phyloP scores from a whole-genome alignment of 2,797 vertebrate genomes.

The Schizothorax lantsangensis region DNA sequence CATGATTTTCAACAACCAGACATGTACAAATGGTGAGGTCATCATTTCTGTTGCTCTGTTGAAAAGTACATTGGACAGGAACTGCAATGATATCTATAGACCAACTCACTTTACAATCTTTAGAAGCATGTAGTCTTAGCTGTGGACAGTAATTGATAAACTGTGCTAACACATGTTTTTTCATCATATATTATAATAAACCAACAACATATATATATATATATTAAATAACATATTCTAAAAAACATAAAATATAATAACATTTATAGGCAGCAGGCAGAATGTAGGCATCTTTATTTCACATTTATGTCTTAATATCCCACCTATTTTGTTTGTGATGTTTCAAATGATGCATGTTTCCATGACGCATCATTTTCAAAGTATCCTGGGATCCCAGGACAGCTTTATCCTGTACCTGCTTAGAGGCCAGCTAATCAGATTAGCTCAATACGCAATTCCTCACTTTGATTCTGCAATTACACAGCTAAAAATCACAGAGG shows the following conservation, averaged over 20 bases:
- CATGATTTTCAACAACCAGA: background rate
- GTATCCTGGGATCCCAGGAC: constrained; percentile 13
- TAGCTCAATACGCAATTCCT: constrained; percentile 26
- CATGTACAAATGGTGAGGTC: background rate
- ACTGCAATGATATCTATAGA: background rate
- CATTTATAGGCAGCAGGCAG: too few relatives aligned
- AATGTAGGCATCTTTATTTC: background rate
- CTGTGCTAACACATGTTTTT: background rate
- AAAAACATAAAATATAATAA: background rate
- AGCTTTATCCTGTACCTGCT: constrained; percentile 48
- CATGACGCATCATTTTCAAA: constrained; percentile 24
- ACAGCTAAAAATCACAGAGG: constrained; percentile 43
- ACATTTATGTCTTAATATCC: background rate
- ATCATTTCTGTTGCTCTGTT: background rate
- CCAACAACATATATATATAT: background rate
- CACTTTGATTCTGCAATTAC: constrained; percentile 45
- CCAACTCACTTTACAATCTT: background rate
- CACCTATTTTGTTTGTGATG: background rate
- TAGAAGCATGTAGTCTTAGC: background rate
- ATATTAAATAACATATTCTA: background rate
- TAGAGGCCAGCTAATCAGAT: constrained; percentile 59
- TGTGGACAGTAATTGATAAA: background rate
- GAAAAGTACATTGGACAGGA: constrained; percentile 2
- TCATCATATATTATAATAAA: background rate
- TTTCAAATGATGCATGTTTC: constrained; percentile 34